Percentiles rank a stretch among this genome's conserved stretches.
Evolutionary conservation across 2,797 vertebrate genomes (phyloP).

Genomic region (Mus caroli): DNA sequence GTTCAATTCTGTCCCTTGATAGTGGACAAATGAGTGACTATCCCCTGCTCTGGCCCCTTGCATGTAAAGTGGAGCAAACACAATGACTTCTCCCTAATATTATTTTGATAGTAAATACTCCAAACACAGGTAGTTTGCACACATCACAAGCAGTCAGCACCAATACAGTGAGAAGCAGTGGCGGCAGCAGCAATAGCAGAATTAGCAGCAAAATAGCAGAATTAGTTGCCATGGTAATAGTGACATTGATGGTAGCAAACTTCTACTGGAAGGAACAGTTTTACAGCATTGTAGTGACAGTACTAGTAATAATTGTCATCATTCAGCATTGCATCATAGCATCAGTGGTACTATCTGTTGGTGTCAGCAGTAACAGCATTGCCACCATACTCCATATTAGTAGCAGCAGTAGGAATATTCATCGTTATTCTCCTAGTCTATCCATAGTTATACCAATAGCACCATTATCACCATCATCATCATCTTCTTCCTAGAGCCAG

Average conservation of each 20-base stretch:
- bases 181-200: background rate
- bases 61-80: background rate
- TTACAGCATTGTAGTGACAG: background rate
- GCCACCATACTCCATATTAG: background rate
- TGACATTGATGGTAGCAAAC: background rate
- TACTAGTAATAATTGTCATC: no score
- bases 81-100: background rate
- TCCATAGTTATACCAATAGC: background rate
- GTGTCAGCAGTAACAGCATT: background rate
- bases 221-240: background rate
- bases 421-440: background rate
- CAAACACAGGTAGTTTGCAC: background rate
- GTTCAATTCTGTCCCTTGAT: background rate
- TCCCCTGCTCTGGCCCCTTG: background rate
- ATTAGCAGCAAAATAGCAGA: background rate
- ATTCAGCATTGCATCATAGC: no score
- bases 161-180: accelerated
- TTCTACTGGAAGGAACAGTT: background rate
- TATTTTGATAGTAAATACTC: background rate
- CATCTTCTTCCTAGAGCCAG: background rate
- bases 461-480: background rate
- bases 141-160: accelerated
- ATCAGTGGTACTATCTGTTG: background rate
- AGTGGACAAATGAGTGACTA: background rate
- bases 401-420: background rate